These are phyloP conservation scores for Drosophila dunni DNA, from an alignment of 1,140 invertebrate genomes.

Conservation along the genomic window DNA sequence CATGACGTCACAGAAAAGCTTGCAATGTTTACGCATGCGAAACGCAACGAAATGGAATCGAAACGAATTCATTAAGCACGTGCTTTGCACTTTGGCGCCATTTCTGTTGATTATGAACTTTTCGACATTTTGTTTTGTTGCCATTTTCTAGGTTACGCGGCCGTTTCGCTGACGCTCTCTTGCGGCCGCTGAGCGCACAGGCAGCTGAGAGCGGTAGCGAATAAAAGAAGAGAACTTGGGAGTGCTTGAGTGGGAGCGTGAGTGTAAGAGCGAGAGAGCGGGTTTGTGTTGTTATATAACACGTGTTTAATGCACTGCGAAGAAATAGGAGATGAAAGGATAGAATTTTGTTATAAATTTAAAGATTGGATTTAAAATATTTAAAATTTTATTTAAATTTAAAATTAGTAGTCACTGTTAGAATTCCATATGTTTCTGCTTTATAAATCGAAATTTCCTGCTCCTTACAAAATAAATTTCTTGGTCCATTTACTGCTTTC, in stretches of 20 bases:
- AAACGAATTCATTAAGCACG: constrained; percentile 44
- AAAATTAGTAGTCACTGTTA: too few relatives aligned
- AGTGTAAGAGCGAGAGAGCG: background rate
- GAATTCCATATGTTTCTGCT: too few relatives aligned
- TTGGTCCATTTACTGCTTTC: background rate
- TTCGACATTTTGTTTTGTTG: constrained; percentile 68
- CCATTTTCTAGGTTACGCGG: constrained; percentile 63
- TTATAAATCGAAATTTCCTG: too few relatives aligned
- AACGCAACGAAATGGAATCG: constrained; percentile 59
- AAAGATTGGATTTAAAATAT: too few relatives aligned
- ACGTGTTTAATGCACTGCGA: constrained; percentile 46
- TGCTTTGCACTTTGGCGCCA: constrained; percentile 66
- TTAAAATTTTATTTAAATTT: too few relatives aligned
- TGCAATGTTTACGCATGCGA: constrained; percentile 64
- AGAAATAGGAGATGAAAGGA: constrained; percentile 1
- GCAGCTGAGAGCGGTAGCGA: background rate
- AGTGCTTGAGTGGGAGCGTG: background rate
- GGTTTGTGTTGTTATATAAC: constrained; percentile 62
- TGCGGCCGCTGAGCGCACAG: background rate
- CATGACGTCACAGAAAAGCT: constrained; percentile 79
- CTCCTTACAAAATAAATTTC: background rate
- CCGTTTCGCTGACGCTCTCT: constrained; percentile 35
- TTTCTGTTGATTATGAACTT: constrained; percentile 52
- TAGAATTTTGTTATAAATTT: too few relatives aligned
- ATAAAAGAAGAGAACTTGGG: background rate